phyloP scores from a whole-genome alignment of 2,797 vertebrate genomes.

The Cetoscarus ocellatus region DNA sequence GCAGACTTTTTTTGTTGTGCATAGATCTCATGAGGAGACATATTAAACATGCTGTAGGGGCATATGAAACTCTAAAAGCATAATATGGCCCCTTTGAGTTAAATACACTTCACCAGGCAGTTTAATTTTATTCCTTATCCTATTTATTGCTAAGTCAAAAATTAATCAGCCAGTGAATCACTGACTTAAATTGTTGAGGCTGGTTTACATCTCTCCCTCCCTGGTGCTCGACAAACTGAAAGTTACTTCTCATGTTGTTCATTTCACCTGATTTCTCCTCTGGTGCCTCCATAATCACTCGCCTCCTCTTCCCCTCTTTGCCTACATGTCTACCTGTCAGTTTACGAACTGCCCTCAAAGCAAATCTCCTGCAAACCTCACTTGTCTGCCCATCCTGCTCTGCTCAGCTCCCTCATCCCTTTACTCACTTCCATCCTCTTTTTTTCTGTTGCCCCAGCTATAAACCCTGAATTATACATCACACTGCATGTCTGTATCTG shows the following conservation, averaged over 20 bases:
- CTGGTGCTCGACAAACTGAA: neutral
- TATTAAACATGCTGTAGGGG: too few relatives aligned
- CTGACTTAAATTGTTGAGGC: too few relatives aligned
- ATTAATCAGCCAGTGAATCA: too few relatives aligned
- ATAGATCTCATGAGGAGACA: too few relatives aligned
- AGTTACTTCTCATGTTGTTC: neutral
- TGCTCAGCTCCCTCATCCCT: neutral
- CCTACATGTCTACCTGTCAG: neutral
- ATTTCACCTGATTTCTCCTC: neutral
- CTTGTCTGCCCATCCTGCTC: neutral
- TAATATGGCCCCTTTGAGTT: too few relatives aligned
- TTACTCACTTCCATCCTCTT: neutral
- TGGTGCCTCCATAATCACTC: neutral
- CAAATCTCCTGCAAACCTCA: neutral
- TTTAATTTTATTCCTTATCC: too few relatives aligned
- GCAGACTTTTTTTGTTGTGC: too few relatives aligned
- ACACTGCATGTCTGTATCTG: neutral
- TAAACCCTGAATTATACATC: conserved; percentile 2
- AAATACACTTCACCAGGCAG: too few relatives aligned
- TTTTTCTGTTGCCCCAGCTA: neutral
- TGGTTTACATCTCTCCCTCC: neutral
- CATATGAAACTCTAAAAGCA: too few relatives aligned
- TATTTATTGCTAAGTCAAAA: too few relatives aligned
- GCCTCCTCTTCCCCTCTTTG: neutral
- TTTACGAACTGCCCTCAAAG: neutral